Evolutionary conservation across 2,888 invertebrate species (phyloP), one percentile per base, ranked within the genome.

Genomic region (Carpatolechia fugitivella): DNA sequence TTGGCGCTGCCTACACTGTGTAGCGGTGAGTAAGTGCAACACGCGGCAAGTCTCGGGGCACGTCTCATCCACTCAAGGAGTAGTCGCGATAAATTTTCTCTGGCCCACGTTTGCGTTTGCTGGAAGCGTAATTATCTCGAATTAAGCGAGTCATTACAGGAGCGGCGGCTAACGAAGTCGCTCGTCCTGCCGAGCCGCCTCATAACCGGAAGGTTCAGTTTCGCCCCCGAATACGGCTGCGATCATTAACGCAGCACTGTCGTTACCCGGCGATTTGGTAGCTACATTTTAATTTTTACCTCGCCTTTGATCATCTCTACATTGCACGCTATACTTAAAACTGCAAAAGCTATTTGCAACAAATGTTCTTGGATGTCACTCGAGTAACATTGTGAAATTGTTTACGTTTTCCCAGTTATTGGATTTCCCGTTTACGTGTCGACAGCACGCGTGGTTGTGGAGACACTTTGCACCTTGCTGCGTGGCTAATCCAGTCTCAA

Each of bases 91-190:
- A 83, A 81, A 80, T 82, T 78, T 24, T 73, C 72, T 71, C 63
- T 67, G 64, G 76, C 72, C 74, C 76, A 80, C 80, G 79, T 83
- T 80, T 78, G 72, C 72, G 73, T 76, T 79, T 74, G 70, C 71
- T 78, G 70, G 77, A 68, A 79, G 77, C 74, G 76, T 84, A 82
- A 87, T 87, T 87, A 87, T 85, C 77, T 82, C 80, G 79, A 84
- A 86, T 86, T 86, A 83, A 85, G 78, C 81, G 78, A 81, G 80
- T 85, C 81, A 80, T 84, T 86, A 85, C 78, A 76, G 79, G 66
- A 74, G 76, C 72, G 69, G 63, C 62, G 72, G 72, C 76, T 85
- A 86, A 83, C 82, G 82, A 85, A 85, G 80, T 76, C 74, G 68
- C 72, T 70, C 72, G 69, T 75, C 75, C 73, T 72, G 67, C 60